Evolutionary conservation across 30 jellyfish, hydroid and myxozoan species (phyloP), one percentile per base, ranked within the genome.

Genomic region (Morbakka virulenta): DNA sequence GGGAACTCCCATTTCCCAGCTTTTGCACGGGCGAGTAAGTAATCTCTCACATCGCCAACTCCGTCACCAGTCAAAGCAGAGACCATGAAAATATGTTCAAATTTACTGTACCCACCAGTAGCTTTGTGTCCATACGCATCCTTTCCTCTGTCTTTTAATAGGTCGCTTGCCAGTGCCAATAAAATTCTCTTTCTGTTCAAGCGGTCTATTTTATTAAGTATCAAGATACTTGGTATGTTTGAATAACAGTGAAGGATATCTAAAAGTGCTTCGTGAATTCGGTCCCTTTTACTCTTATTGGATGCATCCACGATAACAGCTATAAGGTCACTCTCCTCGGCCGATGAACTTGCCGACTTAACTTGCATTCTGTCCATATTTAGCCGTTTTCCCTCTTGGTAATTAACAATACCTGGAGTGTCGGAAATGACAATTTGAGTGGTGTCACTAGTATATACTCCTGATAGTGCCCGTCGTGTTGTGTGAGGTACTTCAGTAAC

Each of bases 51-150:
- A 48, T 74, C 94, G 33, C 52, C 84, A 22, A 92, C 89, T 25
- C 98, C 98, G 48, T 92, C 98, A 12, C 95, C 95, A 2, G 70
- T 76, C n/a, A 62, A 27, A 2, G 90, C 95, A n/a, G 95, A 92
- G 14, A 78, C 69, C 89, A 79, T 75, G 66, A 92, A 92, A 21
- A 74, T 80, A 32, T 86, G 68, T 62, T 79, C 51, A 71, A 92
- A 92, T 21, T 83, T 78, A 61, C 85, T 82, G 79, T 69, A 83
- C 22, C 98, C 98, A 20, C 98, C 98, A 20, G 29, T 57, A 3
- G 70, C 66, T 57, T 85, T 83, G 75, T 85, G 85, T 0, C 98
- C 98, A 94, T 96, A 85, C 2, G 52, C 80, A 28, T 82, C 96
- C 32, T 74, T 87, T 50, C 61, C 68, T 57, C 96, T 61, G 57